Evolutionary conservation across 2,797 vertebrate species (phyloP), one percentile per base, ranked within the genome.

Genomic region (Enteromius anoplus): DNA sequence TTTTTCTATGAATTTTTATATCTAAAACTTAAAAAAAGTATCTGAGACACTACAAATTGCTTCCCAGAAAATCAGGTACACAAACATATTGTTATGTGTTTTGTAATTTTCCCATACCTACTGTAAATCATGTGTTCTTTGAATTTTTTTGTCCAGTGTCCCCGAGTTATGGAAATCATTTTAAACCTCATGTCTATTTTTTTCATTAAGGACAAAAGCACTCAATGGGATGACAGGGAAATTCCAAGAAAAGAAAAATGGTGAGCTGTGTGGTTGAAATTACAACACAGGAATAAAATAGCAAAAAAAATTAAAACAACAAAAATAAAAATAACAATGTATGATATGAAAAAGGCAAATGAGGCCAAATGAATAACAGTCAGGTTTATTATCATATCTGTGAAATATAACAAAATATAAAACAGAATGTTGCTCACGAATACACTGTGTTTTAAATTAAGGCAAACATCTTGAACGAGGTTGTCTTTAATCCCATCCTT

Each of bases 251-350:
- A 45, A 45, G 9, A 3, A 29, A 49, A 72, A 21, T 12, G 21
- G 29, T 53, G 71, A 34, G 29, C 26, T n/a, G 76, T 11, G 34
- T 42, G 8, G 11, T 29, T 34, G 5, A 47, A 58, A 64, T 47
- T 12, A 32, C 64, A 58, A 42, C 12, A 62, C 4, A 47, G 3
- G 9, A 26, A 66, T 11, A 21, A 58, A 12, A 53, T 2, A 21
- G 2, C 8, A 34, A 73, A 32, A 21, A 51, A n/a, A 70, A n/a
- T n/a, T 17, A 0, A 11, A 17, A 65, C 53, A 4, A 42, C 85
- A 86, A 85, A 88, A 62, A 90, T 90, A 76, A 40, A 76, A 26
- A 68, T 14, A 23, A 29, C 49, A 70, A 75, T 82, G 58, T 29
- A 32, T 37, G 12, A 75, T 26, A 76, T 12, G 19, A 65, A 80